Evolutionary conservation across 2,888 invertebrate species (phyloP).

Genomic region (Drosophila percnosoma): DNA sequence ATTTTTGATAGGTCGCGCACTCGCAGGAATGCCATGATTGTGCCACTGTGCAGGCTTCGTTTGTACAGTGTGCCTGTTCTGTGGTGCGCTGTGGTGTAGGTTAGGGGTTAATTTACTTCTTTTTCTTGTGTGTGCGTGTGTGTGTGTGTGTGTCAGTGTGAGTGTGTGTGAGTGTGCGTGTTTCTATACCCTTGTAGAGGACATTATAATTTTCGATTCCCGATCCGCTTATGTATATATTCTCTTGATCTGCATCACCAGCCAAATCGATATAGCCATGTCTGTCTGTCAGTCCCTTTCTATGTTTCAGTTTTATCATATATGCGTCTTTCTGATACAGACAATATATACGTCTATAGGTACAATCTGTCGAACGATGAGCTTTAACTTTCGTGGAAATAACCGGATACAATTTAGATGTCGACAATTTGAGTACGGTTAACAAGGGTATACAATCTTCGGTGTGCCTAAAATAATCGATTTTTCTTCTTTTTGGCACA

Average conservation of each 20-base stretch:
- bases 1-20: slow-evolving; percentile 51
- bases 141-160: too few relatives aligned
- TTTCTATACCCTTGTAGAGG: neutral
- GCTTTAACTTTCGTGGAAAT: neutral
- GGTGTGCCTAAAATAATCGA: neutral
- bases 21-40: slow-evolving; percentile 52
- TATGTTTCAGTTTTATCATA: neutral
- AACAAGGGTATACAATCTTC: neutral
- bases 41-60: slow-evolving; percentile 44
- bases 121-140: neutral
- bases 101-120: slow-evolving; percentile 50
- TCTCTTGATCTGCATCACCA: neutral
- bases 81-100: slow-evolving; percentile 46
- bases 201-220: neutral
- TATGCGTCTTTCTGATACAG: too few relatives aligned
- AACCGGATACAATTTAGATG: neutral
- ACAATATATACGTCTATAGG: neutral
- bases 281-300: neutral
- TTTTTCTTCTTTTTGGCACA: slow-evolving; percentile 8
- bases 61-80: slow-evolving; percentile 21
- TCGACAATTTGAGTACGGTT: neutral
- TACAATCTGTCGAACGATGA: neutral
- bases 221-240: neutral
- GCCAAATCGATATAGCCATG: neutral
- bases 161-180: neutral